Percentiles rank a stretch among this genome's conserved stretches.
Evolutionary conservation across 2,797 vertebrate species (phyloP).

Genomic region (Prionace glauca): DNA sequence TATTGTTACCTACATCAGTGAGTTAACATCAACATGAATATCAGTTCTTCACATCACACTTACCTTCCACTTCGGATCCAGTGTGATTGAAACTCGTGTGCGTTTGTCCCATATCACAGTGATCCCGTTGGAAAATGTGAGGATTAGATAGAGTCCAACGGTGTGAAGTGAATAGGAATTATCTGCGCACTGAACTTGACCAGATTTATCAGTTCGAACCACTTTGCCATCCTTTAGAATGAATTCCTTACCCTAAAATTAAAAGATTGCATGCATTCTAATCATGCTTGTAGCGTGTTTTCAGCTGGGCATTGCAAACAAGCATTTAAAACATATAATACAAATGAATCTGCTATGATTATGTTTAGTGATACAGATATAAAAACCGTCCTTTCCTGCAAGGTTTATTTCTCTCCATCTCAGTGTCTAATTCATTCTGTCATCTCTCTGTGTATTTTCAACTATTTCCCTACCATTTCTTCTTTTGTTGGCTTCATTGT

Average conservation of each 20-base stretch:
- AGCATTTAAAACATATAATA: not conserved
- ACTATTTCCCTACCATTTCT: not conserved
- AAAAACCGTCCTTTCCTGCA: not conserved
- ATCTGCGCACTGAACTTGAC: not conserved
- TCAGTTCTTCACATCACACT: not conserved
- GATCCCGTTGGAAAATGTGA: slow-evolving; percentile 26
- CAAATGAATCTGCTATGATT: not conserved
- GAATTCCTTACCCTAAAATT: slow-evolving; percentile 3
- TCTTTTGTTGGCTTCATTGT: not conserved
- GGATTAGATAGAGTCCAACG: slow-evolving; percentile 27
- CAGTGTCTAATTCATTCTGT: too few species aligned
- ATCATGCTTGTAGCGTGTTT: not conserved
- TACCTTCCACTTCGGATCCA: slow-evolving; percentile 30
- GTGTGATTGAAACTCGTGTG: not conserved
- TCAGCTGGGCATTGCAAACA: not conserved
- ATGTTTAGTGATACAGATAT: not conserved
- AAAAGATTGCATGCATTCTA: not conserved
- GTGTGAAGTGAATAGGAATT: slow-evolving; percentile 26
- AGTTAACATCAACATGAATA: not conserved
- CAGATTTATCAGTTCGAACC: not conserved
- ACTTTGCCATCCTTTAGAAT: slow-evolving; percentile 12
- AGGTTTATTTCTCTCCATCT: not conserved
- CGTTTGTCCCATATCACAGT: slow-evolving; percentile 29
- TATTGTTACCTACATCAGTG: not conserved
- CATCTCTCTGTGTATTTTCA: not conserved